These are phyloP conservation scores for Zoroaster sp. DNA, from an alignment of 53 echinoderm and acorn worm species.

Conservation along the genomic window DNA sequence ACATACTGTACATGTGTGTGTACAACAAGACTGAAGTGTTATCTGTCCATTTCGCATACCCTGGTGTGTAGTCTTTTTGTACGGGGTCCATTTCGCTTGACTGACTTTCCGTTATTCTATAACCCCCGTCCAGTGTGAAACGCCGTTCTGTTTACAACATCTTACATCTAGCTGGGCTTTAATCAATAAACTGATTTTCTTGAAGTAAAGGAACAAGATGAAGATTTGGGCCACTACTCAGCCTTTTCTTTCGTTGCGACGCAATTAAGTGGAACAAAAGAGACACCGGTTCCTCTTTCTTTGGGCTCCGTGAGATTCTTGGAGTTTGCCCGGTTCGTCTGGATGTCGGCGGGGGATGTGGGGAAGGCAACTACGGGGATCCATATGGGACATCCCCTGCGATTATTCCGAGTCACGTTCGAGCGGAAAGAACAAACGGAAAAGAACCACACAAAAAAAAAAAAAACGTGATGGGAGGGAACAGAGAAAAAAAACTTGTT, in stretches of 20 bases:
- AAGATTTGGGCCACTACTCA: neutral
- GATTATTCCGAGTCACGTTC: neutral
- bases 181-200: conserved; percentile 22
- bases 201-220: neutral
- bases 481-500: neutral
- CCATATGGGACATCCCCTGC: neutral
- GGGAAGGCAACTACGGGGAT: neutral
- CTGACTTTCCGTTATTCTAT: neutral
- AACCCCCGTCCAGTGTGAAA: neutral
- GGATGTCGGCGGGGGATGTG: no score
- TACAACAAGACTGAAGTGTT: neutral
- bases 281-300: neutral
- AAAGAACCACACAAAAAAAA: neutral
- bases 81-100: neutral
- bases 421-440: neutral
- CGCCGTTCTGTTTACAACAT: conserved; percentile 15
- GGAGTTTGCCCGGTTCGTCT: neutral
- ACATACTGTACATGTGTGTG: neutral
- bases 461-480: neutral
- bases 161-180: neutral
- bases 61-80: neutral
- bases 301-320: neutral
- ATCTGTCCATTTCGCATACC: neutral
- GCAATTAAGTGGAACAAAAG: neutral
- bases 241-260: neutral